These are phyloP conservation scores for Hydra vulgaris DNA, from an alignment of 30 jellyfish, hydroid and myxozoan species.

Conservation along the genomic window DNA sequence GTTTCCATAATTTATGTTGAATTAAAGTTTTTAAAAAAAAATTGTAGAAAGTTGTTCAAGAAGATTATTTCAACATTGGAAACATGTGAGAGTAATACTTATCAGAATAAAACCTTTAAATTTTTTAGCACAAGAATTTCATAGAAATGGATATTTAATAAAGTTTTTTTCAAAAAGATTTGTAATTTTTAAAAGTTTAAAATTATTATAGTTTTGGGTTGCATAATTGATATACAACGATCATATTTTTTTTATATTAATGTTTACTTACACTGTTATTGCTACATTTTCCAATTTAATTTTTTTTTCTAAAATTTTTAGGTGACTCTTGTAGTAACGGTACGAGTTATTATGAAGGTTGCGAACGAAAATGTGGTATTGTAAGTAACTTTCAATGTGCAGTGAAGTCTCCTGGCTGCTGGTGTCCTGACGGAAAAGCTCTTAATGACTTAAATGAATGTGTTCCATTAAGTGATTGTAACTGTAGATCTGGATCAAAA, in stretches of 20 bases:
- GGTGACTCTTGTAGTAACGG: constrained; percentile 13
- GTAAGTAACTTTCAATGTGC: constrained; percentile 3
- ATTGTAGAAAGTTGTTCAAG: too few species aligned
- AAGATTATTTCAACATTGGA: too few species aligned
- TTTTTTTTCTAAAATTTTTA: neutral
- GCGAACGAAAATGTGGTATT: constrained; percentile 17
- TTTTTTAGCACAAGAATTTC: too few species aligned
- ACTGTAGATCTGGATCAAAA: constrained; percentile 8
- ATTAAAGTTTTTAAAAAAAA: too few species aligned
- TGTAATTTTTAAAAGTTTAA: too few species aligned
- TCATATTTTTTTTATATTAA: neutral
- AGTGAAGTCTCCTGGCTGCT: constrained; percentile 5
- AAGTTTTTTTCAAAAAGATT: too few species aligned
- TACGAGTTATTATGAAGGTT: constrained; percentile 1
- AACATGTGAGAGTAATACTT: too few species aligned
- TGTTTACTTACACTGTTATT: neutral
- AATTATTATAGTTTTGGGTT: too few species aligned
- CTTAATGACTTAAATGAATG: constrained; percentile 4
- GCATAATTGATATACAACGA: neutral
- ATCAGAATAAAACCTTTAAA: too few species aligned
- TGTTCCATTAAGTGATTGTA: constrained; percentile 5
- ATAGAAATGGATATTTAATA: too few species aligned
- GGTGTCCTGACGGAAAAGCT: constrained; percentile 22
- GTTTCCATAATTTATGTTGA: too few species aligned
- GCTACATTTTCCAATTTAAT: too few species aligned